A percentile compares a stretch with the other conserved stretches of the same genome.
phyloP scores from a whole-genome alignment of 2,888 invertebrate species.

The Ypsolopha sequella region DNA sequence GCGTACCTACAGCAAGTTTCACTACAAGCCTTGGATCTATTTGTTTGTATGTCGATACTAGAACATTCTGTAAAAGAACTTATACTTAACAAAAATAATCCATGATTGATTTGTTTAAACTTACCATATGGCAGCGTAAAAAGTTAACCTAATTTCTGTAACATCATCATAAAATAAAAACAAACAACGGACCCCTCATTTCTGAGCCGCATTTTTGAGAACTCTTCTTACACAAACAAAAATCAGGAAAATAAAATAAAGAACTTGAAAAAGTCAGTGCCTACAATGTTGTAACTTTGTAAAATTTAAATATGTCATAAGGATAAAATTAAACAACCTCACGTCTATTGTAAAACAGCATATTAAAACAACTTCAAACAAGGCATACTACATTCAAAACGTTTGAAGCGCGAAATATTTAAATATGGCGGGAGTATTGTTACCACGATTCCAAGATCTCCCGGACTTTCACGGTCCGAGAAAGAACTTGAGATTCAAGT shows the following conservation, averaged over 20 bases:
- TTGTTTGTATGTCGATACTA: too few species aligned
- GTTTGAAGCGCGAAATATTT: constrained; percentile 13
- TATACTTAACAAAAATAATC: not conserved
- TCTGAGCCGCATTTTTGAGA: constrained; percentile 6
- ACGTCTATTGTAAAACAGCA: too few species aligned
- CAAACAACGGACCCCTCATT: constrained; percentile 2
- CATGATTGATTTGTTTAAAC: constrained; percentile 2
- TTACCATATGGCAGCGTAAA: constrained; percentile 3
- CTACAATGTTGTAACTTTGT: too few species aligned
- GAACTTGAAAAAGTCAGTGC: not conserved
- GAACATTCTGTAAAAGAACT: too few species aligned
- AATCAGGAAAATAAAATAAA: not conserved
- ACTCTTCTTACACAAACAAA: constrained; percentile 10
- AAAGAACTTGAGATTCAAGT: not conserved
- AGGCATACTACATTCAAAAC: constrained; percentile 24
- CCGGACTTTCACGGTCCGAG: not conserved
- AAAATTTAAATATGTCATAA: too few species aligned
- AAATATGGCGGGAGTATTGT: not conserved
- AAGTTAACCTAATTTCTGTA: constrained; percentile 5
- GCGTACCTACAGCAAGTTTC: too few species aligned
- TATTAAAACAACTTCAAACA: not conserved
- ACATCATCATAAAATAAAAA: constrained; percentile 5
- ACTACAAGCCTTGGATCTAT: too few species aligned
- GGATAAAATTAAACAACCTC: too few species aligned
- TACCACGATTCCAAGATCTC: not conserved